Conservation (phyloP, 2,888 invertebrate genomes). For the Nasonia oneida region DNA sequence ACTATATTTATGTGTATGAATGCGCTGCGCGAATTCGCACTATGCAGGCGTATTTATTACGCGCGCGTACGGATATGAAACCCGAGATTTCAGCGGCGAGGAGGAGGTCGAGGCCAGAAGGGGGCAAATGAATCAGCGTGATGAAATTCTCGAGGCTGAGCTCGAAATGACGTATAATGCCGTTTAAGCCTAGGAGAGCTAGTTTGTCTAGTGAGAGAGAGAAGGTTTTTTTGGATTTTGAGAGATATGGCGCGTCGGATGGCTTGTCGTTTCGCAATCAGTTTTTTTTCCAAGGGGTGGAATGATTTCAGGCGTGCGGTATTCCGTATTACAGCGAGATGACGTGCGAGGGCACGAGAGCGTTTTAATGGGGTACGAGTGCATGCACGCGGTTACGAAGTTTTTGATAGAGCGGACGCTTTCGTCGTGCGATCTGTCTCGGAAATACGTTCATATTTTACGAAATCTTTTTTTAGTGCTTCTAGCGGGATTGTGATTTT, state of each 20-base stretch:
- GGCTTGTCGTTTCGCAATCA: not conserved
- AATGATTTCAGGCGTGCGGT: not conserved
- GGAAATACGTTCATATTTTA: not conserved
- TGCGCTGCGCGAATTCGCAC: slow-evolving; percentile 47
- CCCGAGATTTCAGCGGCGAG: slow-evolving; percentile 36
- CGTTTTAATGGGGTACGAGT: not conserved
- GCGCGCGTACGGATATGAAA: slow-evolving; percentile 48
- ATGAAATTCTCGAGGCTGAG: slow-evolving; percentile 47
- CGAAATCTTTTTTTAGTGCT: not conserved
- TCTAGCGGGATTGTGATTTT: not conserved
- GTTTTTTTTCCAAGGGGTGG: not conserved
- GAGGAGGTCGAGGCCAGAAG: not conserved
- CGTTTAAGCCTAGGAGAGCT: slow-evolving; percentile 36
- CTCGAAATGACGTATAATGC: slow-evolving; percentile 32
- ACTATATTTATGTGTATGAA: slow-evolving; percentile 54
- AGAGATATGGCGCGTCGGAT: not conserved
- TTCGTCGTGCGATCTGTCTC: too few relatives aligned
- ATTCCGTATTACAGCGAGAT: not conserved
- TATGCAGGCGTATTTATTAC: slow-evolving; percentile 58
- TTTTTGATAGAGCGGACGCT: too few relatives aligned
- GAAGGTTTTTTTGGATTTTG: not conserved
- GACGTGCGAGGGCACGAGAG: not conserved
- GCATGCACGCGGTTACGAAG: too few relatives aligned
- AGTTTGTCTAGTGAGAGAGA: slow-evolving; percentile 10
- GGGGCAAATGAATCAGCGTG: slow-evolving; percentile 49